Evolutionary conservation across 2,797 vertebrate species (phyloP).

Genomic region (Xiphophorus birchmanni): DNA sequence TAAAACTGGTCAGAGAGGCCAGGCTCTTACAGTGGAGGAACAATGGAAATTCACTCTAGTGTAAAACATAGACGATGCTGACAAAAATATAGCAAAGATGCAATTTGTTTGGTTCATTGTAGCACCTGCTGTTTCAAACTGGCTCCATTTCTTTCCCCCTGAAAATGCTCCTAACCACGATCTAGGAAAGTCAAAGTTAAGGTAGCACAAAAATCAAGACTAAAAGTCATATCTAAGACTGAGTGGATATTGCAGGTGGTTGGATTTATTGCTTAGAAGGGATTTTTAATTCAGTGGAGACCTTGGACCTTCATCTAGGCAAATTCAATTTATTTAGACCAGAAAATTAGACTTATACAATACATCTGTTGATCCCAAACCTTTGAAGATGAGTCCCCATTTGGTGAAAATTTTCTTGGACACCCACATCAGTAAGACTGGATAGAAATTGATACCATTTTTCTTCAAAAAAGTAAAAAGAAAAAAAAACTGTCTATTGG

Average conservation of each 20-base stretch:
- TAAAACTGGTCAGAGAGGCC: background rate
- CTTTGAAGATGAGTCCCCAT: background rate
- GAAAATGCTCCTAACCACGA: background rate
- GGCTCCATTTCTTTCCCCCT: background rate
- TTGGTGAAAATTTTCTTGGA: background rate
- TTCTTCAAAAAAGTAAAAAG: background rate
- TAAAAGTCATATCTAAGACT: background rate
- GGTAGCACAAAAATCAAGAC: background rate
- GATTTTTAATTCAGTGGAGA: background rate
- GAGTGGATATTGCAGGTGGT: background rate
- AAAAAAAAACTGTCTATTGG: background rate
- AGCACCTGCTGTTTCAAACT: background rate
- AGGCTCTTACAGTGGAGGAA: background rate
- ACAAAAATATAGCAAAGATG: background rate
- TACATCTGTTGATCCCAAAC: background rate
- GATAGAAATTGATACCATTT: fast-evolving
- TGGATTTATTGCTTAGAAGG: background rate
- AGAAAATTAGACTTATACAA: background rate
- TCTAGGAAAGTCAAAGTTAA: background rate
- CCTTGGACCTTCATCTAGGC: background rate
- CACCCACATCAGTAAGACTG: background rate
- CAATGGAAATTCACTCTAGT: background rate
- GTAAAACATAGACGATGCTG: background rate
- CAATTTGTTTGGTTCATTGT: background rate
- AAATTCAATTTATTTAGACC: background rate